phyloP scores from a whole-genome alignment of 2,888 invertebrate genomes.

The Myathropa florea region DNA sequence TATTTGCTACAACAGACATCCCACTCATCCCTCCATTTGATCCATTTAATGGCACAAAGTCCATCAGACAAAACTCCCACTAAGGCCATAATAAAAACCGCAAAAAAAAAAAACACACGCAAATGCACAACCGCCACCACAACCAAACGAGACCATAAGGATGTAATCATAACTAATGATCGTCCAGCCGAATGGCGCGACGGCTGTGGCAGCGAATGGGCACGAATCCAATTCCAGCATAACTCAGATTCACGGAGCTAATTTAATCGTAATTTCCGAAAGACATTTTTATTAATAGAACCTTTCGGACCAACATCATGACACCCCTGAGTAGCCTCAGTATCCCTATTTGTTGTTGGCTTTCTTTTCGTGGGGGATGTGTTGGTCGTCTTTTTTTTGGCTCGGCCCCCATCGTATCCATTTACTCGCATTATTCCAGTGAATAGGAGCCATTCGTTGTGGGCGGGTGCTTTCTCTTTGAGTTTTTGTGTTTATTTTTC shows the following conservation, averaged over 20 bases:
- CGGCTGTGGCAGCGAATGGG: constrained; percentile 28
- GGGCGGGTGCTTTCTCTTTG: neutral
- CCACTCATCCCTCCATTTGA: neutral
- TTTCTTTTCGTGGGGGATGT: neutral
- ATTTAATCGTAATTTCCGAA: constrained; percentile 68
- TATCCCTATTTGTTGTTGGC: constrained; percentile 13
- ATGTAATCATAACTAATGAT: constrained; percentile 63
- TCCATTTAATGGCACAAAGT: neutral
- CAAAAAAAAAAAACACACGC: neutral
- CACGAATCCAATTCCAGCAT: constrained; percentile 40
- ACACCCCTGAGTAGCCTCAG: constrained; percentile 29
- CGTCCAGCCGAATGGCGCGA: neutral
- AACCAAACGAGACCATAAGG: constrained; percentile 8
- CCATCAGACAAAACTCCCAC: neutral
- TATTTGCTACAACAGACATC: neutral
- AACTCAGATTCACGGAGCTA: constrained; percentile 65
- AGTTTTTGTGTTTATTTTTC: constrained; percentile 13
- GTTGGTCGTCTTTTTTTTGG: neutral
- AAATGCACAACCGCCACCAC: neutral
- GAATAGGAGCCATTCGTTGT: constrained; percentile 34
- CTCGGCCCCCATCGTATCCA: constrained; percentile 13
- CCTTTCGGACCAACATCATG: constrained; percentile 27
- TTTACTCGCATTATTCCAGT: constrained; percentile 29
- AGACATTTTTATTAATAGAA: constrained; percentile 64
- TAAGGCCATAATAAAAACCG: neutral